A percentile compares a stretch with the other conserved stretches of the same genome.
These are phyloP conservation scores for Amblyteles armatorius DNA, from an alignment of 2,888 invertebrate species.

Conservation along the genomic window DNA sequence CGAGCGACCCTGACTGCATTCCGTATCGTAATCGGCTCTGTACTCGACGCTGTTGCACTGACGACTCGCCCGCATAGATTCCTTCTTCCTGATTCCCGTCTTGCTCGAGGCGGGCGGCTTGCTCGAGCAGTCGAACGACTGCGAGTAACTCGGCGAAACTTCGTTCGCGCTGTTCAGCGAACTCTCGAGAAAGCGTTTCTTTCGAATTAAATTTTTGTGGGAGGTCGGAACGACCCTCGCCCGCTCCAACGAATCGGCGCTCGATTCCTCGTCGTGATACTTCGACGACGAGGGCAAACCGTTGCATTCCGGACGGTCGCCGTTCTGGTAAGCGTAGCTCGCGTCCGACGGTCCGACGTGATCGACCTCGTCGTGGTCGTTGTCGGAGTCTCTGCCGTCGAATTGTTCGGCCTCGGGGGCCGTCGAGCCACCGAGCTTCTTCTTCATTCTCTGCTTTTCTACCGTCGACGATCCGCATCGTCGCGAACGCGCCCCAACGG, in stretches of 20 bases:
- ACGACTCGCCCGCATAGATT: conserved; percentile 67
- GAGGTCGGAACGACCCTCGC: conserved; percentile 56
- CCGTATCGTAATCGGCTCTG: conserved; percentile 50
- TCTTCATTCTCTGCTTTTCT: neutral
- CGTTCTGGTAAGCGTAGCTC: conserved; percentile 50
- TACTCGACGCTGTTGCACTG: conserved; percentile 59
- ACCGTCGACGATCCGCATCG: neutral
- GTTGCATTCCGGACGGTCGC: conserved; percentile 47
- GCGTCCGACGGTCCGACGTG: neutral
- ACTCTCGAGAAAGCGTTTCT: conserved; percentile 71
- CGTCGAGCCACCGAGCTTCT: neutral
- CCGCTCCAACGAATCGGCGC: conserved; percentile 39
- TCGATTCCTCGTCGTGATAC: conserved; percentile 48
- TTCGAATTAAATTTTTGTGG: conserved; percentile 72
- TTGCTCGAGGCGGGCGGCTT: conserved; percentile 52
- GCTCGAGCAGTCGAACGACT: conserved; percentile 58
- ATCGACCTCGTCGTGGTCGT: conserved; percentile 47
- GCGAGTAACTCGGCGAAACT: conserved; percentile 69
- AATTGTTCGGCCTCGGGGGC: conserved; percentile 34
- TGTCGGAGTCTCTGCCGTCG: conserved; percentile 38
- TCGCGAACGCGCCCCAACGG: neutral
- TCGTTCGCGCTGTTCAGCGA: conserved; percentile 55
- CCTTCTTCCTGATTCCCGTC: conserved; percentile 68
- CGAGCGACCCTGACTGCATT: conserved; percentile 22
- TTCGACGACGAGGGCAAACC: conserved; percentile 40